A percentile compares a stretch with the other conserved stretches of the same genome.
These are phyloP conservation scores for Thaumetopoea pityocampa DNA, from an alignment of 1,140 invertebrate species.

Conservation along the genomic window DNA sequence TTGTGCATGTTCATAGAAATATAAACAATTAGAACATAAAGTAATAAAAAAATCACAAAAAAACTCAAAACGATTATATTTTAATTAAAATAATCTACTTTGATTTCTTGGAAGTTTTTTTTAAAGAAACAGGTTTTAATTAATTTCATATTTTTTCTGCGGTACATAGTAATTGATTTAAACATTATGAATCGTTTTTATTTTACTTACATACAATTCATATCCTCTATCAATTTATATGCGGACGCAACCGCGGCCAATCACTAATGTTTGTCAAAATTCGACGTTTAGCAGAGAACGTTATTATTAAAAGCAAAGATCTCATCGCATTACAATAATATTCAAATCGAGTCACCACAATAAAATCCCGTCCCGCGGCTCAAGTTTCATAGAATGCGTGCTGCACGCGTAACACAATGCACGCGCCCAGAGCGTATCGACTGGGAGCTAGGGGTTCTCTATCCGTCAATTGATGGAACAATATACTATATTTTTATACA, in stretches of 20 bases:
- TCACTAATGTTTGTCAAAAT: neutral
- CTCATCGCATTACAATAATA: slow-evolving; percentile 60
- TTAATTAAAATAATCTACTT: too few species aligned
- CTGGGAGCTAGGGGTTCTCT: slow-evolving; percentile 34
- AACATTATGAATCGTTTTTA: too few species aligned
- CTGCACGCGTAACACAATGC: slow-evolving; percentile 62
- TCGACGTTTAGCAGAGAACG: neutral
- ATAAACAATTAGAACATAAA: too few species aligned
- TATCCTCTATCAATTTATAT: too few species aligned
- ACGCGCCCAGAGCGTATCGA: slow-evolving; percentile 31
- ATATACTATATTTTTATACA: slow-evolving; percentile 20
- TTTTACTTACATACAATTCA: too few species aligned
- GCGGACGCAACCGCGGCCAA: neutral
- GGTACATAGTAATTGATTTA: too few species aligned
- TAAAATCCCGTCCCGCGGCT: slow-evolving; percentile 56
- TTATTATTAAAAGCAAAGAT: slow-evolving; percentile 51
- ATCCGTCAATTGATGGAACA: slow-evolving; percentile 33
- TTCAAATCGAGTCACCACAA: slow-evolving; percentile 66
- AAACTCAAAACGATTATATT: too few species aligned
- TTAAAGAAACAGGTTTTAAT: too few species aligned
- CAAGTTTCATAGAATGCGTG: slow-evolving; percentile 61
- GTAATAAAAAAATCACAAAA: too few species aligned
- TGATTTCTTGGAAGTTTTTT: too few species aligned
- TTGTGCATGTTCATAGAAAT: too few species aligned
- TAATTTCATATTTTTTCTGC: too few species aligned